These are phyloP conservation scores for Turritopsis rubra DNA, from an alignment of 30 jellyfish, hydroid and myxozoan genomes.

Conservation along the genomic window DNA sequence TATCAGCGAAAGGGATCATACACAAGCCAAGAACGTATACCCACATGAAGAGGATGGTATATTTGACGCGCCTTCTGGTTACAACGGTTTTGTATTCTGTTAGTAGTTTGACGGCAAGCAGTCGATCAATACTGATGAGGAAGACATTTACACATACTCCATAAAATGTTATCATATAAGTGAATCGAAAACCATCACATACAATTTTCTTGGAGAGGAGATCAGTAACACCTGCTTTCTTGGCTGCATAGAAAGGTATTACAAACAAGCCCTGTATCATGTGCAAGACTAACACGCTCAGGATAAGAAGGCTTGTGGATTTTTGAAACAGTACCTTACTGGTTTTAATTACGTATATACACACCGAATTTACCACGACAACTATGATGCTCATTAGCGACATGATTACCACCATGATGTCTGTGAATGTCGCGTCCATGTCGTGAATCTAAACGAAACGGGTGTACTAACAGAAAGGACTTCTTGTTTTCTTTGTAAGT, in stretches of 20 bases:
- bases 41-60: slow-evolving; percentile 35
- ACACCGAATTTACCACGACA: background rate
- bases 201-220: background rate
- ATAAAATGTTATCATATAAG: slow-evolving; percentile 61
- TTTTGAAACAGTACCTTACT: background rate
- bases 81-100: slow-evolving; percentile 35
- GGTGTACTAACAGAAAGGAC: background rate
- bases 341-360: background rate
- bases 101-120: slow-evolving; percentile 45
- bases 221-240: background rate
- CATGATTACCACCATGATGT: slow-evolving; percentile 19
- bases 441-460: background rate
- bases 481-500: background rate
- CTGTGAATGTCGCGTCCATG: background rate
- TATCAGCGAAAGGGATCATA: slow-evolving; percentile 41
- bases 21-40: slow-evolving; percentile 45
- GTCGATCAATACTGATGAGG: slow-evolving; percentile 50
- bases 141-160: slow-evolving; percentile 42
- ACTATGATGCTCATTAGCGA: slow-evolving; percentile 8
- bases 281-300: slow-evolving; percentile 41
- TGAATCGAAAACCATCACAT: slow-evolving; percentile 49
- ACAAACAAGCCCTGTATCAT: slow-evolving; percentile 61
- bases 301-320: slow-evolving; percentile 1
- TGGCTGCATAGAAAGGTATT: slow-evolving; percentile 49
- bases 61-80: slow-evolving; percentile 34